Percentiles rank a stretch among this genome's conserved stretches.
Conservation (phyloP, 2,113 vertebrate genomes). For the Scatophagus argus region DNA sequence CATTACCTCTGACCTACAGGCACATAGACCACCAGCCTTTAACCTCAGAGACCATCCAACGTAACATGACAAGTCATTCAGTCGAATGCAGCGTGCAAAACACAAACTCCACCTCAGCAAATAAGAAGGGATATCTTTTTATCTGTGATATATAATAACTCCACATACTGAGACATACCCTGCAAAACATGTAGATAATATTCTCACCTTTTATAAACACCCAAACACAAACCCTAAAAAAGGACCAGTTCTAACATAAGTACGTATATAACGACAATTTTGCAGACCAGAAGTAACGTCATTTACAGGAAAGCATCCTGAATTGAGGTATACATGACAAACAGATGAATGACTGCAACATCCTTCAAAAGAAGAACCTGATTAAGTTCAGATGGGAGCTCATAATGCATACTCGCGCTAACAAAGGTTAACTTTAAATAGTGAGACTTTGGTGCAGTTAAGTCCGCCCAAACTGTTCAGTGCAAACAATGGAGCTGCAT, state of each 20-base stretch:
- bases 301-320: neutral
- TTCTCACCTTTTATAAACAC: neutral
- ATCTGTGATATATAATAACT: neutral
- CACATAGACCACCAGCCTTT: constrained; percentile 26
- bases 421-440: constrained; percentile 17
- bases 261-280: neutral
- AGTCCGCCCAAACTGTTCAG: constrained; percentile 52
- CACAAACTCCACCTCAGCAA: neutral
- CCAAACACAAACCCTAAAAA: neutral
- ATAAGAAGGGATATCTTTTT: neutral
- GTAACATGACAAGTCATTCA: constrained; percentile 26
- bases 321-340: neutral
- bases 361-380: neutral
- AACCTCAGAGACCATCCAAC: constrained; percentile 44
- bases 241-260: neutral
- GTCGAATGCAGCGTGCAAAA: constrained; percentile 8
- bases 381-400: neutral
- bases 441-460: constrained; percentile 41
- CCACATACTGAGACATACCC: too few relatives aligned
- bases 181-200: neutral
- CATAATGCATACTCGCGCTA: neutral
- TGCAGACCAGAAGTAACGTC: neutral
- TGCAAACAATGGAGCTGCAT: constrained; percentile 72
- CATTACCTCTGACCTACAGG: constrained; percentile 60
- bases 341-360: neutral